phyloP scores from a whole-genome alignment of 2,113 vertebrate genomes.

The Perccottus glenii region DNA sequence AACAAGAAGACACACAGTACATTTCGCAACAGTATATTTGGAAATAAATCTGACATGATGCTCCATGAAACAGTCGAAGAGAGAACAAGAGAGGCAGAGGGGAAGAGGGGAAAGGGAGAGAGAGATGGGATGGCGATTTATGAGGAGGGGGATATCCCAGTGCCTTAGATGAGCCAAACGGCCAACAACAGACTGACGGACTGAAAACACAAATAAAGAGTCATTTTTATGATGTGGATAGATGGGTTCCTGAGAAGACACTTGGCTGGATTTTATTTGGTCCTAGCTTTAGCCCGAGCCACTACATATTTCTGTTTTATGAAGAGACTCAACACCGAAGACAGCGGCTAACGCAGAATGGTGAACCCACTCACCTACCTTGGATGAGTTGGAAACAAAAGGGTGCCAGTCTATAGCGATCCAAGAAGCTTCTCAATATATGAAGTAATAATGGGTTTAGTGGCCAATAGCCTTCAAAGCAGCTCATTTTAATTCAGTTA shows the following conservation, averaged over 20 bases:
- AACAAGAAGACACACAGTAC: slow-evolving; percentile 76
- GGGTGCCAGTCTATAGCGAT: background rate
- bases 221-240: slow-evolving; percentile 73
- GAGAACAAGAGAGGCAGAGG: slow-evolving; percentile 52
- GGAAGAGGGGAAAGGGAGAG: slow-evolving; percentile 42
- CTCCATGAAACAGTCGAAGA: slow-evolving; percentile 74
- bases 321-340: slow-evolving; percentile 71
- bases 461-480: too few species aligned
- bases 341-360: slow-evolving; percentile 54
- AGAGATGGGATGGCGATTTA: slow-evolving; percentile 71
- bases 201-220: slow-evolving; percentile 76
- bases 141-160: slow-evolving; percentile 53
- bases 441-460: too few species aligned
- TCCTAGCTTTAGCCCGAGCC: slow-evolving; percentile 67
- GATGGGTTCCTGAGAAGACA: slow-evolving; percentile 68
- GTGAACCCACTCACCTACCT: slow-evolving; percentile 51
- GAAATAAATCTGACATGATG: slow-evolving; percentile 83
- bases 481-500: too few species aligned
- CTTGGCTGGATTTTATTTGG: slow-evolving; percentile 73
- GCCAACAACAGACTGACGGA: slow-evolving; percentile 63
- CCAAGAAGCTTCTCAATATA: too few species aligned
- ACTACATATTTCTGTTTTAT: slow-evolving; percentile 79
- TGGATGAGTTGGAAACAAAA: slow-evolving; percentile 17
- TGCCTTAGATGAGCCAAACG: slow-evolving; percentile 68
- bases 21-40: slow-evolving; percentile 79